These are phyloP conservation scores for Molanna angustata DNA, from an alignment of 2,888 invertebrate genomes.

Conservation along the genomic window DNA sequence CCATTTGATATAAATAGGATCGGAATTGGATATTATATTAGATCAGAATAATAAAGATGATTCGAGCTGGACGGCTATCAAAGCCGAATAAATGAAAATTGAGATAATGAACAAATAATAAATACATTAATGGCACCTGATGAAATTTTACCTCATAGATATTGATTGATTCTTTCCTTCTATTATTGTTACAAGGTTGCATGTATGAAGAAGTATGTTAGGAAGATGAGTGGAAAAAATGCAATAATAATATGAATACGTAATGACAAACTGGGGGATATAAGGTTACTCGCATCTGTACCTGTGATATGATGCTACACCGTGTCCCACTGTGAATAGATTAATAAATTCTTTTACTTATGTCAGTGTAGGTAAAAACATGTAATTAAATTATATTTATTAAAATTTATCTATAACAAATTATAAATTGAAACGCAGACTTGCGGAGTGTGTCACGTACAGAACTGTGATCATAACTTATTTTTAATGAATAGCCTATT, in stretches of 20 bases:
- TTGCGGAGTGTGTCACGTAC: slow-evolving; percentile 23
- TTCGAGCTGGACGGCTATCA: not conserved
- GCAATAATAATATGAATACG: slow-evolving; percentile 30
- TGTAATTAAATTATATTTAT: slow-evolving; percentile 4
- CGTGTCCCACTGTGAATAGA: too few relatives aligned
- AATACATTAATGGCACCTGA: slow-evolving; percentile 13
- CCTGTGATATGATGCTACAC: too few relatives aligned
- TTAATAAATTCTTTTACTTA: not conserved
- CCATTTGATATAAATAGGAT: slow-evolving; percentile 27
- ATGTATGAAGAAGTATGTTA: slow-evolving; percentile 15
- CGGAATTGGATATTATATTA: not conserved
- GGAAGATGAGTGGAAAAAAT: slow-evolving; percentile 8
- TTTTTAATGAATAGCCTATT: slow-evolving; percentile 21
- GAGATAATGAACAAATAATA: too few relatives aligned
- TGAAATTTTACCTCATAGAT: slow-evolving; percentile 27
- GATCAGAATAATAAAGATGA: not conserved
- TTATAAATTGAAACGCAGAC: slow-evolving; percentile 11
- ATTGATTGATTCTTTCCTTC: slow-evolving; percentile 17
- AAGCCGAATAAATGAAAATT: too few relatives aligned
- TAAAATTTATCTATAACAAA: not conserved
- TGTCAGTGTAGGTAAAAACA: not conserved
- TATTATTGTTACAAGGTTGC: slow-evolving; percentile 22
- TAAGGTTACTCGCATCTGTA: too few relatives aligned
- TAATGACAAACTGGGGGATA: slow-evolving; percentile 15
- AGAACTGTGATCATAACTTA: slow-evolving; percentile 26